These are phyloP conservation scores for Holcopasites calliopsidis DNA, from an alignment of 1,140 invertebrate species.

Conservation along the genomic window DNA sequence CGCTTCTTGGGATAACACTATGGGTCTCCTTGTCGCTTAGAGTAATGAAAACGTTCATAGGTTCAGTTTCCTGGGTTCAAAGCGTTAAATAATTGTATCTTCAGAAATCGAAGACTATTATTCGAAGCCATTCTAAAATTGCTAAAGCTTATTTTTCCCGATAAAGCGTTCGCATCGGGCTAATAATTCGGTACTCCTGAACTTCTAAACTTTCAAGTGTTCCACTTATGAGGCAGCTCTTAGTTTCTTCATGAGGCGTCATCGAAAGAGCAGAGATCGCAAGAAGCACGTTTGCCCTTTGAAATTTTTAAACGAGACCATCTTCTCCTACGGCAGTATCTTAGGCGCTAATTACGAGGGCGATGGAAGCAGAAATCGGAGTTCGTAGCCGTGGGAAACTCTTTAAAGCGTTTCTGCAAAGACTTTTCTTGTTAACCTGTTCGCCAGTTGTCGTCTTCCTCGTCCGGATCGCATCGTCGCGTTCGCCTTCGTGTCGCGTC, in stretches of 20 bases:
- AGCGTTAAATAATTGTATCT: background rate
- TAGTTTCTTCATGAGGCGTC: background rate
- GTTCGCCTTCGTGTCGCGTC: background rate
- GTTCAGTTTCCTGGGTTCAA: no score
- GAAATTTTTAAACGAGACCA: constrained; percentile 23
- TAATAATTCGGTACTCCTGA: background rate
- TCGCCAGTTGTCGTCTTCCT: background rate
- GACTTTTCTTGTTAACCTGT: constrained; percentile 6
- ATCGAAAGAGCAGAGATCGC: background rate
- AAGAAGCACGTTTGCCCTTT: constrained; percentile 16
- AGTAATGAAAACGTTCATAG: no score
- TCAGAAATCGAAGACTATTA: background rate
- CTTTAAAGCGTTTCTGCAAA: background rate
- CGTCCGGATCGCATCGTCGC: background rate
- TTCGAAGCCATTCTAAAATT: background rate
- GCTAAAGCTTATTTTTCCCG: background rate
- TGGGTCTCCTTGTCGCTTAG: no score
- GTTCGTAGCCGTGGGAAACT: background rate
- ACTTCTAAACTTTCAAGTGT: background rate
- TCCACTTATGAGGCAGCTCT: background rate
- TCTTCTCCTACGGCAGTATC: background rate
- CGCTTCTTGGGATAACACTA: no score
- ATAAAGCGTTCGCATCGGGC: background rate
- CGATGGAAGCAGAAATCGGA: constrained; percentile 25
- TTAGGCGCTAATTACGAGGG: constrained; percentile 19